phyloP scores from a whole-genome alignment of 1,140 invertebrate genomes.

The Notospermus geniculatus region DNA sequence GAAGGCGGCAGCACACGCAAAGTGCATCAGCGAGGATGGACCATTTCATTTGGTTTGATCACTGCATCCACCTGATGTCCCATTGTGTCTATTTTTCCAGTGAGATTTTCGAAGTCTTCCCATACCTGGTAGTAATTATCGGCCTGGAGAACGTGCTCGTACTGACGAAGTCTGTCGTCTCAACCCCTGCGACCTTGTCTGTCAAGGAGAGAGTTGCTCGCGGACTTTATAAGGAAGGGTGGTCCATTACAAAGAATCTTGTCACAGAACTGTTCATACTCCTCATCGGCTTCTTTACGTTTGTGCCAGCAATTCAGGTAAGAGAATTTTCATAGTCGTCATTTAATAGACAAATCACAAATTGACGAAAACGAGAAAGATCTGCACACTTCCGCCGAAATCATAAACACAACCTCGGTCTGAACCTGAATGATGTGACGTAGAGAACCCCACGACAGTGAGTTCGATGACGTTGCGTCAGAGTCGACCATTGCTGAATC shows the following conservation, averaged over 20 bases:
- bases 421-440: no score
- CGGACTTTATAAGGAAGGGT: slow-evolving; percentile 86
- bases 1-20: no score
- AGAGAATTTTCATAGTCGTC: slow-evolving; percentile 5
- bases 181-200: slow-evolving; percentile 85
- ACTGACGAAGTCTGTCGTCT: slow-evolving; percentile 90
- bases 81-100: slow-evolving; percentile 3
- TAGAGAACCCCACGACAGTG: no score
- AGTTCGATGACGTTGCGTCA: no score
- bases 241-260: slow-evolving; percentile 94
- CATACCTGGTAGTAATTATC: slow-evolving; percentile 91
- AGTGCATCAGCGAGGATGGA: no score
- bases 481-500: no score
- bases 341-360: no score
- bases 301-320: slow-evolving; percentile 86
- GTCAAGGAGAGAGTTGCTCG: slow-evolving; percentile 91
- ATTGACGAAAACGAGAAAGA: no score
- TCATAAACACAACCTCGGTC: no score
- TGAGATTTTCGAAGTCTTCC: slow-evolving; percentile 69
- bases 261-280: slow-evolving; percentile 89
- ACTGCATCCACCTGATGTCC: background rate
- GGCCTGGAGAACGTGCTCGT: slow-evolving; percentile 95
- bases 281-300: slow-evolving; percentile 72
- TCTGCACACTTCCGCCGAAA: no score
- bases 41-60: no score